Conservation (phyloP, 2,888 invertebrate species). For the Drosophila fulvimacula region DNA sequence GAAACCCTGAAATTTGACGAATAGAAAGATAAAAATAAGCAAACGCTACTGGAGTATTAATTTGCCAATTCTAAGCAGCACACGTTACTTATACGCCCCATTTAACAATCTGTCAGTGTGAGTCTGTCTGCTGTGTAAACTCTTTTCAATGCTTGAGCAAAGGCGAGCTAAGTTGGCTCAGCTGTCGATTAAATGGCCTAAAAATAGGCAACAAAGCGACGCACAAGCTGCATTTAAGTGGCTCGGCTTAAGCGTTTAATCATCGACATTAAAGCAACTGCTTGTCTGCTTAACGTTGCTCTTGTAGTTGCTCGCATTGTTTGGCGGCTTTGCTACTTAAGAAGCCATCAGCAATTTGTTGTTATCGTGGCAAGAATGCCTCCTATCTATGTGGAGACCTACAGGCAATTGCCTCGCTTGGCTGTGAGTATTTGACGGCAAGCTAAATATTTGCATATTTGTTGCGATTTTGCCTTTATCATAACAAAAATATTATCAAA, state of each 20-base stretch:
- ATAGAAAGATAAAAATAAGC: conserved; percentile 17
- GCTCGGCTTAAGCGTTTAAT: conserved; percentile 60
- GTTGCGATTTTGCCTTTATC: conserved; percentile 14
- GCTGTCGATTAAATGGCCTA: conserved; percentile 64
- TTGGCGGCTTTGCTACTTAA: conserved; percentile 15
- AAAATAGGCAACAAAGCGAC: conserved; percentile 65
- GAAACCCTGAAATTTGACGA: conserved; percentile 21
- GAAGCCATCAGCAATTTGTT: conserved; percentile 38
- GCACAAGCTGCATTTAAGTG: conserved; percentile 60
- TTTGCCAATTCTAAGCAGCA: conserved; percentile 59
- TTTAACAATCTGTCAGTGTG: conserved; percentile 54
- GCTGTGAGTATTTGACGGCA: conserved; percentile 43
- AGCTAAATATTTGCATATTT: conserved; percentile 58
- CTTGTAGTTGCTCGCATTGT: conserved; percentile 33
- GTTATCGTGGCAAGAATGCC: conserved; percentile 16
- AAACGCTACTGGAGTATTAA: conserved; percentile 52
- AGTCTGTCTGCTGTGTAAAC: conserved; percentile 41
- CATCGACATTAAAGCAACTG: conserved; percentile 70
- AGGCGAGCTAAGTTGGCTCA: conserved; percentile 14
- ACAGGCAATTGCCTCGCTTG: conserved; percentile 21
- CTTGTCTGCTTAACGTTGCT: conserved; percentile 41
- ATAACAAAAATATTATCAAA: not conserved
- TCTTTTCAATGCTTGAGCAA: conserved; percentile 41
- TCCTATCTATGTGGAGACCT: conserved; percentile 31
- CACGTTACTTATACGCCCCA: conserved; percentile 71